These are phyloP conservation scores for Platalea minor DNA, from an alignment of 2,797 vertebrate species.

Conservation along the genomic window DNA sequence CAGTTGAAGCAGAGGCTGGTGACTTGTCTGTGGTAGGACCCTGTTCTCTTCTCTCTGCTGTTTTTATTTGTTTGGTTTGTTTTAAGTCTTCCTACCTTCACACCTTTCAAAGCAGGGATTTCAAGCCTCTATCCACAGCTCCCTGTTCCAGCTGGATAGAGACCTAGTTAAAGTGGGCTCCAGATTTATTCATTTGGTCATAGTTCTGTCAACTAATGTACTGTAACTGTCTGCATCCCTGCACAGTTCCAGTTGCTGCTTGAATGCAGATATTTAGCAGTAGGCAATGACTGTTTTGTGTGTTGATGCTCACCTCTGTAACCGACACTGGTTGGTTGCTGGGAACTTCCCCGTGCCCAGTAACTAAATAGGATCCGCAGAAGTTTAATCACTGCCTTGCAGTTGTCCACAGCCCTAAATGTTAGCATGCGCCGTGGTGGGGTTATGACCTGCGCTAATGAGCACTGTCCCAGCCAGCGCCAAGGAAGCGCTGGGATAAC, in stretches of 20 bases:
- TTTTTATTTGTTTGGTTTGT: background rate
- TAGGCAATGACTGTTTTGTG: background rate
- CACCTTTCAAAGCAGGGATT: background rate
- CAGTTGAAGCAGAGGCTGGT: background rate
- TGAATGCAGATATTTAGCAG: background rate
- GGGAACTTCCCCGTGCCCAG: background rate
- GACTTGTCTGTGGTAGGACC: background rate
- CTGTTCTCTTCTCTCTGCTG: background rate
- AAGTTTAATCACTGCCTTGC: background rate
- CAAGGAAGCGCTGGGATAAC: rapidly evolving
- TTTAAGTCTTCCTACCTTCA: background rate
- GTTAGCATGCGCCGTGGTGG: rapidly evolving
- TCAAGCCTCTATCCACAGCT: background rate
- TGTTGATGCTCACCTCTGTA: background rate
- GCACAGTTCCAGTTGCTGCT: background rate
- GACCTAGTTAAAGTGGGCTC: background rate
- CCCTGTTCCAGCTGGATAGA: background rate
- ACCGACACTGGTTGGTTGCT: background rate
- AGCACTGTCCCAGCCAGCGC: background rate
- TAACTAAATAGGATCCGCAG: background rate
- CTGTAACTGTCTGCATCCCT: background rate
- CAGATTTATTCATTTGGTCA: background rate
- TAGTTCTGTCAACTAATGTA: background rate
- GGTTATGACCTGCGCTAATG: background rate
- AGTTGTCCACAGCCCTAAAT: too few relatives aligned